phyloP scores from a whole-genome alignment of 2,113 vertebrate species.

The Brachyhypopomus gauderio region DNA sequence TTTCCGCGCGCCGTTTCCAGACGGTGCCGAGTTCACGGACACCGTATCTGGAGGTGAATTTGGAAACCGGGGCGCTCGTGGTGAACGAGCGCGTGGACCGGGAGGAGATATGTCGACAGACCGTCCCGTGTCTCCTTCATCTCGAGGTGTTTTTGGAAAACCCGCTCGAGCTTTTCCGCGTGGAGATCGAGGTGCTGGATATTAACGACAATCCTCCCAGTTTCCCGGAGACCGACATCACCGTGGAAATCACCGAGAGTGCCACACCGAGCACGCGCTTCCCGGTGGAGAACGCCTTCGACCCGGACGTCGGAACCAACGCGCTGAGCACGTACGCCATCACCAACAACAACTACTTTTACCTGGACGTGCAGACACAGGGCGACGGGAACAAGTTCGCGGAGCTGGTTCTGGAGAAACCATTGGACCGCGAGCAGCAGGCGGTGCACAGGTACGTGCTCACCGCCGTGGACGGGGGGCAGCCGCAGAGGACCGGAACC shows the following conservation, averaged over 20 bases:
- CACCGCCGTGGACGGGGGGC: slow-evolving; percentile 93
- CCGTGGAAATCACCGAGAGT: slow-evolving; percentile 96
- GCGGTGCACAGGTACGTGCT: slow-evolving; percentile 95
- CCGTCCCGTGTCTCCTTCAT: slow-evolving; percentile 88
- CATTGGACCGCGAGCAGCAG: slow-evolving; percentile 95
- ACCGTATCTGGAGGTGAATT: slow-evolving; percentile 93
- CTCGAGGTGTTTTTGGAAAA: slow-evolving; percentile 97
- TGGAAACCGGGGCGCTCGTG: slow-evolving; percentile 90
- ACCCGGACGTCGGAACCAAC: slow-evolving; percentile 96
- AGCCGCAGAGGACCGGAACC: slow-evolving; percentile 90
- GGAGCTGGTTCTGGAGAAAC: slow-evolving; percentile 93
- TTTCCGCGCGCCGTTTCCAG: slow-evolving; percentile 91
- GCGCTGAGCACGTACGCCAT: slow-evolving; percentile 93
- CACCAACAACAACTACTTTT: slow-evolving; percentile 93
- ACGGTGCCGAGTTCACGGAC: slow-evolving; percentile 89
- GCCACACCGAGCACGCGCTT: slow-evolving; percentile 95
- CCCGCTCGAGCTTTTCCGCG: slow-evolving; percentile 93
- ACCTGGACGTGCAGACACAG: slow-evolving; percentile 95
- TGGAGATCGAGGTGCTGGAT: slow-evolving; percentile 96
- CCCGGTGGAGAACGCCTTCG: slow-evolving; percentile 95
- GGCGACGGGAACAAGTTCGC: slow-evolving; percentile 95
- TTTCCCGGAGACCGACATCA: slow-evolving; percentile 92
- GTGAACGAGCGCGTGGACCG: slow-evolving; percentile 93
- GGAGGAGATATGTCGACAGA: slow-evolving; percentile 94
- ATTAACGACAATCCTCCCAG: slow-evolving; percentile 95